Conservation (phyloP, 2,113 vertebrate species). For the Cyprinodon brontotheroides region DNA sequence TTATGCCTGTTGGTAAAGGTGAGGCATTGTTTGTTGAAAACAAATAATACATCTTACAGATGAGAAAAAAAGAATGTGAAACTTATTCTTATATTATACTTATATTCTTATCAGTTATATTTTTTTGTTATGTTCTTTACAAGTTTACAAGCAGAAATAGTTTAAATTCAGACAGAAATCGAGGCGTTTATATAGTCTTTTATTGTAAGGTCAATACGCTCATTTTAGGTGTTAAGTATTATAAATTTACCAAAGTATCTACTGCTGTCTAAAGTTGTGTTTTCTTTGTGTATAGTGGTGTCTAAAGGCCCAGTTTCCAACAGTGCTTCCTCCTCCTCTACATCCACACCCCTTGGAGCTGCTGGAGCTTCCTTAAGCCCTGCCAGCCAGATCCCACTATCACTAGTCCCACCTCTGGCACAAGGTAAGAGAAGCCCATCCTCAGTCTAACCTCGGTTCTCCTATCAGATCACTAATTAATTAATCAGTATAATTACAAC, state of each 20-base stretch:
- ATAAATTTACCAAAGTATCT: slow-evolving; percentile 23
- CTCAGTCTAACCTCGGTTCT: background rate
- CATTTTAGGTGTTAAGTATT: no score
- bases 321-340: slow-evolving; percentile 45
- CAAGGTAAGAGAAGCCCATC: slow-evolving; percentile 68
- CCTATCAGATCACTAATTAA: background rate
- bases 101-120: slow-evolving; percentile 9
- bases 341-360: slow-evolving; percentile 51
- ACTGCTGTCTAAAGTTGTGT: slow-evolving; percentile 44
- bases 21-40: background rate
- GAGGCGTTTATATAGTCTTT: background rate
- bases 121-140: background rate
- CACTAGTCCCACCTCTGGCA: slow-evolving; percentile 71
- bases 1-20: slow-evolving; percentile 96
- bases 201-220: slow-evolving; percentile 7
- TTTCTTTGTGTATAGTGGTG: slow-evolving; percentile 59
- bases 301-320: slow-evolving; percentile 68
- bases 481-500: background rate
- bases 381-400: slow-evolving; percentile 59
- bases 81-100: no score
- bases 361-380: slow-evolving; percentile 58
- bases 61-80: background rate
- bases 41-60: background rate
- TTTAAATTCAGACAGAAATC: background rate
- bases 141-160: background rate